Percentiles rank a stretch among this genome's conserved stretches.
Evolutionary conservation across 2,113 vertebrate genomes (phyloP).

Genomic region (Nibea coibor): DNA sequence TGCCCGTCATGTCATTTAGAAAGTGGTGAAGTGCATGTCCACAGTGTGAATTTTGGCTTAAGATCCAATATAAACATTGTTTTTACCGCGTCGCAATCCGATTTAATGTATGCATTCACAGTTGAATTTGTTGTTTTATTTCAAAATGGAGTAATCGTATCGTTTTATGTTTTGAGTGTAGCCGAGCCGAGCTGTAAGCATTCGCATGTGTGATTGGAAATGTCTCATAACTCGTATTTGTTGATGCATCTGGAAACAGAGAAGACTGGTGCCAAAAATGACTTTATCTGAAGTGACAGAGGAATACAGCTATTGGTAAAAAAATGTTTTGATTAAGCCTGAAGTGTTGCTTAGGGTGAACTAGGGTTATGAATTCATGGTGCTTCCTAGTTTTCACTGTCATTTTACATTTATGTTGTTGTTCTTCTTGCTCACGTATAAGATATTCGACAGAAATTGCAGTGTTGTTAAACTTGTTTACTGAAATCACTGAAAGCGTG

Average conservation of each 20-base stretch:
- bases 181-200: conserved; percentile 37
- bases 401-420: conserved; percentile 7
- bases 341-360: conserved; percentile 28
- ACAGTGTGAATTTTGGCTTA: conserved; percentile 1
- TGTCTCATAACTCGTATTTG: conserved; percentile 29
- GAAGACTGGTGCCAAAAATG: conserved; percentile 42
- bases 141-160: conserved; percentile 23
- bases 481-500: conserved; percentile 22
- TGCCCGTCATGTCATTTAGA: conserved; percentile 5
- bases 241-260: conserved; percentile 51
- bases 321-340: conserved; percentile 45
- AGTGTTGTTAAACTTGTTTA: background rate
- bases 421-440: conserved; percentile 7
- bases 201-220: conserved; percentile 43
- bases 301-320: conserved; percentile 36
- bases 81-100: conserved; percentile 9
- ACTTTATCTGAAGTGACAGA: conserved; percentile 51
- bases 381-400: background rate
- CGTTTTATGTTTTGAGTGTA: conserved; percentile 47
- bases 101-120: conserved; percentile 6
- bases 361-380: background rate
- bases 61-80: conserved; percentile 39
- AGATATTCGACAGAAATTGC: conserved; percentile 11
- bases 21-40: conserved; percentile 28
- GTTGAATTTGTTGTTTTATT: conserved; percentile 27